These are phyloP conservation scores for Hemitrygon akajei DNA, from an alignment of 2,797 vertebrate species.

Conservation along the genomic window DNA sequence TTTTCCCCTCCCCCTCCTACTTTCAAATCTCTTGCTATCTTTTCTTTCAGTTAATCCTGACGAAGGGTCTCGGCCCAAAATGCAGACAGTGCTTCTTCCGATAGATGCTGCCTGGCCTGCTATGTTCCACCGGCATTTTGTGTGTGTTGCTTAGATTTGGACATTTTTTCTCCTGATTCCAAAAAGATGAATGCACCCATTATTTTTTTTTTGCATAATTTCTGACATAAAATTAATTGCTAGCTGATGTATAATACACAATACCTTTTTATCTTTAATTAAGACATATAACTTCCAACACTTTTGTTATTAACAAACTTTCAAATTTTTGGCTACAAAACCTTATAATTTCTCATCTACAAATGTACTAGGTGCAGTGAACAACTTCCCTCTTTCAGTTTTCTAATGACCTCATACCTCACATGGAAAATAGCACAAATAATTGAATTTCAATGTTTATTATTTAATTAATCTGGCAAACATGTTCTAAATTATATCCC, in stretches of 20 bases:
- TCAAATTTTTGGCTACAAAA: background rate
- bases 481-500: background rate
- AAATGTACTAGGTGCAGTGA: background rate
- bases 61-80: too few relatives aligned
- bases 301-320: background rate
- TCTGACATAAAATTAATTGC: background rate
- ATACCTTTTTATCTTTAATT: background rate
- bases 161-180: background rate
- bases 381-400: background rate
- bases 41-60: too few relatives aligned
- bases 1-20: too few relatives aligned
- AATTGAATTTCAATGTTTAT: background rate
- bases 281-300: background rate
- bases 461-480: background rate
- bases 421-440: background rate
- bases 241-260: background rate
- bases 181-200: background rate
- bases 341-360: too few relatives aligned
- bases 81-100: too few relatives aligned
- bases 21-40: too few relatives aligned
- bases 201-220: background rate
- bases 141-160: too few relatives aligned
- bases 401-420: background rate
- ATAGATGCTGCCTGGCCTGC: too few relatives aligned
- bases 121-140: too few relatives aligned